Evolutionary conservation across 2,113 vertebrate genomes (phyloP), one percentile per base, ranked within the genome.

Genomic region (Perognathus longimembris): DNA sequence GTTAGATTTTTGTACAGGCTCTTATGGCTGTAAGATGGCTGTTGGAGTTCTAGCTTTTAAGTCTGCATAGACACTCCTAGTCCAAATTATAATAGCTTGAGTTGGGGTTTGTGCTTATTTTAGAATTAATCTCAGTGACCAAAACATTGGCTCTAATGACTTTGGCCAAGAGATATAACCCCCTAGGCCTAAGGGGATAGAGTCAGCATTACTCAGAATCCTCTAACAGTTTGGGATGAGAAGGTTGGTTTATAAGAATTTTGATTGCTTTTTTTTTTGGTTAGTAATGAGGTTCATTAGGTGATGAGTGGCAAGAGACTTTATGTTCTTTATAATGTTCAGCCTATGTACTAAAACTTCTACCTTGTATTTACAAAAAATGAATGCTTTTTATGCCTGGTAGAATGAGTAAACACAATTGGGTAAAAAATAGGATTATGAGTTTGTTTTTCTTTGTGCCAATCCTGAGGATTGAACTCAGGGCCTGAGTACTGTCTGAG

Each of bases 321-420:
- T 85, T 83, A 61, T 82, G 50, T 70, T 32, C 17, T 22, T 26
- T 69, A 0, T 86, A 77, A 67, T 81, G 6, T 69, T 32, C 11
- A 86, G 30, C 8, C n/a, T 50, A 32, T 69, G 38, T 57, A 30
- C 30, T 45, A 32, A 26, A 83, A 36, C 36, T 34, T 95, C 87
- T 90, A 75, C 61, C 42, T 57, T 83, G 81, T 54, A 54, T 54
- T 54, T 54, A 45, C 45, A 54, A 54, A 54, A 54, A 45, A 17
- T 12, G 50, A 15, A 15, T 54, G 64, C 6, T 94, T 1, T 88
- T 64, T 87, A 54, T 75, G 45, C 26, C 34, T 87, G 12, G 17
- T 70, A 88, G 32, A 93, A 73, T 77, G 61, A 64, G 18, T 89
- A 59, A 81, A 87, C 63, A 50, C 28, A 28, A 91, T 74, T 30